Evolutionary conservation across 2,888 invertebrate species (phyloP), one percentile per base, ranked within the genome.

Genomic region (Zelleria hepariella): DNA sequence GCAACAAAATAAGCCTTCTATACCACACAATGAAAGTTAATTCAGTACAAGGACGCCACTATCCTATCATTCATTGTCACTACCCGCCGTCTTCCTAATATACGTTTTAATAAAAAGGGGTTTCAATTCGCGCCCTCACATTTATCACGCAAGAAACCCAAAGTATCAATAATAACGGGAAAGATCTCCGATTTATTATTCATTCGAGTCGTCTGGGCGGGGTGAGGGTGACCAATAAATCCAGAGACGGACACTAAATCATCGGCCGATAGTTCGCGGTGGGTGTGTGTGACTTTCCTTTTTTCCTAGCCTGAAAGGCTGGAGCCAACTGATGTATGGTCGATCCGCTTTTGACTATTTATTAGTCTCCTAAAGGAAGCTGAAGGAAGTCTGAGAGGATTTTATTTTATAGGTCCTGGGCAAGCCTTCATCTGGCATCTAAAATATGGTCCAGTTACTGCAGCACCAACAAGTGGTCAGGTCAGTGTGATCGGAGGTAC

Each of bases 41-140:
- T 20, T 7, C 20, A 49, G 49, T 4, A 18, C 1, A 20, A n/a
- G 49, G 18, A 49, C 10, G 49, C 7, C 18, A 20, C 49, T 2
- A 49, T 49, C 76, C 70, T 85, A 87, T 88, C 85, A 86, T 86
- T 88, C 87, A 85, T 78, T 87, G 87, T 87, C 87, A 83, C 74
- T 66, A 70, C 66, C 78, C 84, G 86, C 83, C n/a, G 87, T 78
- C 76, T 73, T 71, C 73, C 32, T 86, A 86, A 88, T 87, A 86
- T 87, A 87, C 87, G 87, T 83, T 86, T 87, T 87, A 87, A 88
- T 87, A 87, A 87, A 53, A 87, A 87, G 85, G 15, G 85, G 83
- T 85, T 85, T 81, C 84, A 83, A 83, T 80, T 83, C 81, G 75
- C 80, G 75, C 79, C 80, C 78, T 77, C 76, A 78, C 82, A 80